Base-by-base conservation (phyloP, 1,140 invertebrate genomes). In the Eufriesea mexicana region DNA sequence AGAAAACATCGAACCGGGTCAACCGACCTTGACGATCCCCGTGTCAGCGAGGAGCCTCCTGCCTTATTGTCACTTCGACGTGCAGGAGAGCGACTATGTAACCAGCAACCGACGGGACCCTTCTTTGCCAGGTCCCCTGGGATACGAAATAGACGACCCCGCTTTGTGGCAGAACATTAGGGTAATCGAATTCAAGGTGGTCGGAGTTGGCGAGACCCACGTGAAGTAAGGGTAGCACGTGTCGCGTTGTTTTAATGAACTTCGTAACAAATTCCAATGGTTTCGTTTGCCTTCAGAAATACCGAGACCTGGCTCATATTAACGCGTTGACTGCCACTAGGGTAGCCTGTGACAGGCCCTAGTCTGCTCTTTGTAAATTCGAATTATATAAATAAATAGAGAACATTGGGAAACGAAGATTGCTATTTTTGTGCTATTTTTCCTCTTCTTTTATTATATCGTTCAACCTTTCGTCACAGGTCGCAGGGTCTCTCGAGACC, bases 1-100 rank as follows among this genome's bases (percentile, higher is more conserved):
- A 4, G 88, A 92, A 54, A 92, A 93, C 88, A 85, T 91, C 1
- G 68, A 91, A 74, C 92, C 92, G 10, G n/a, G 87, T 0, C 68
- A 78, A 55, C 0, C 55, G 16, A 62, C 74, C n/a, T 75, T 90
- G 45, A 73, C 70, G 12, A 93, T 94, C 23, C 59, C 76, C 0
- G 47, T 92, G 16, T 77, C 64, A 18, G 93, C 81, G 73, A 90
- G 79, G 83, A 95, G 95, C 51, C 84, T 95, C 57, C 90, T 95
- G 7, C 95, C 95, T 0, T 95, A 95, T 84, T 95, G 94, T 79
- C 95, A 95, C 81, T 93, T 95, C 68, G 95, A 95, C 80, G 91
- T 95, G 47, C 92, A 94, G 79, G 93, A 95, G 74, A 95, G 93
- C 73, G 94, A 95, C 88, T 95, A 95, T 89, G 84, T 95, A 54